phyloP scores from a whole-genome alignment of 2,113 vertebrate species.

The Shinisaurus crocodilurus region DNA sequence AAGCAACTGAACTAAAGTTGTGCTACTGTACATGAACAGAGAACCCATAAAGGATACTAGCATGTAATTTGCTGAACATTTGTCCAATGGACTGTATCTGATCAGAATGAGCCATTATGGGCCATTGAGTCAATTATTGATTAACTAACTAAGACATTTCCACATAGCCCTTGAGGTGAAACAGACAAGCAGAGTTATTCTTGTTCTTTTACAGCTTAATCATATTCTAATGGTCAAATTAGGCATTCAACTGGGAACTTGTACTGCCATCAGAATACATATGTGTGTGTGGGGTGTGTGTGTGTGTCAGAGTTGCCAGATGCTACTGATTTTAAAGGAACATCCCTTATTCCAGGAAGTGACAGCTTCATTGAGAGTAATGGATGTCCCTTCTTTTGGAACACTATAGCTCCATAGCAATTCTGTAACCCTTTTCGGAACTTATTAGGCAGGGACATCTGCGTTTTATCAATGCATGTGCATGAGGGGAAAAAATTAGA shows the following conservation, averaged over 20 bases:
- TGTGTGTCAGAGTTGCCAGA: slow-evolving; percentile 13
- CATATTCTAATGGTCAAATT: slow-evolving; percentile 32
- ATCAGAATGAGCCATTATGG: neutral
- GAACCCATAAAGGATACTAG: neutral
- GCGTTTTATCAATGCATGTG: neutral
- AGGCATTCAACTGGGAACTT: neutral
- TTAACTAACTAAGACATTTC: slow-evolving; percentile 11
- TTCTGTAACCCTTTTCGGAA: neutral
- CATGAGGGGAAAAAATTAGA: neutral
- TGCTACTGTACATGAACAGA: neutral
- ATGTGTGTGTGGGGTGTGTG: fast-evolving
- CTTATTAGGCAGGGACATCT: slow-evolving; percentile 4
- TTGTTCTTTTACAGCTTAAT: slow-evolving; percentile 6
- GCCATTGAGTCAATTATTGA: slow-evolving; percentile 6
- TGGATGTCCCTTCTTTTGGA: slow-evolving; percentile 15
- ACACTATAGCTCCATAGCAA: neutral
- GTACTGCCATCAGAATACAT: neutral
- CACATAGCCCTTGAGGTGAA: neutral
- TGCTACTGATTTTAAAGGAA: slow-evolving; percentile 11
- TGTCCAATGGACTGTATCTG: neutral
- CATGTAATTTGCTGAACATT: slow-evolving; percentile 8
- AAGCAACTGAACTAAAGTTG: neutral
- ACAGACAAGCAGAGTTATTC: slow-evolving; percentile 12
- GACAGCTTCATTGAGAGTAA: slow-evolving; percentile 24
- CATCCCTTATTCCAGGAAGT: slow-evolving; percentile 7